Evolutionary conservation across 2,113 vertebrate species (phyloP), one percentile per base, ranked within the genome.

Genomic region (Percopsis transmontana): DNA sequence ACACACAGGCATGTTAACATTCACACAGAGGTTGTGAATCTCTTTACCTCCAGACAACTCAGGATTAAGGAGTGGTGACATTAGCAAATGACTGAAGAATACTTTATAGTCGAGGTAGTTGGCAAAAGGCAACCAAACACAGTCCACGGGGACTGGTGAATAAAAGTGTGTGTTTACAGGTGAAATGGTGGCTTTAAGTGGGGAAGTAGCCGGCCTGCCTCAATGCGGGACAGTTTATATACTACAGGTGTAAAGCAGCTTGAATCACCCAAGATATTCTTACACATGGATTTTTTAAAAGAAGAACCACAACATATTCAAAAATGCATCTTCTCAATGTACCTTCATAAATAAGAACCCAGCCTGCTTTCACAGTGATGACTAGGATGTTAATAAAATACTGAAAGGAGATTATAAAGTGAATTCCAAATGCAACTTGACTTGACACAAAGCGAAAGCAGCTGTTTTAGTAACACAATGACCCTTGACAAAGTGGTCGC

Each of bases 51-150:
- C 51, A 69, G 72, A 72, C 33, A 75, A 69, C 38, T 58, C 64
- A 60, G 79, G 38, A 9, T 33, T 33, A 33, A 33, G 21, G 24
- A 38, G 53, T 41, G 66, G 72, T 47, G 62, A 67, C 52, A 79
- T 82, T 66, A 74, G 72, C 81, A 74, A 50, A 77, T 87, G 82
- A 86, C 81, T 77, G 80, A 80, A 88, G 87, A 95, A 95, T 91
- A 95, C 94, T 95, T 93, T 91, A 92, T 74, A 92, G 93, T 92
- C 94, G 95, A 96, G 95, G 94, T 96, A 96, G 95, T 93, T 95
- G 93, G 90, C 88, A 86, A 79, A 79, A 90, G 89, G 77, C 80
- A 93, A 91, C 90, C 86, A 84, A 88, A 92, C 88, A 78, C 55
- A 90, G 70, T 85, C 59, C 67, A 58, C 76, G 50, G 75, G 70